phyloP scores from a whole-genome alignment of 2,888 invertebrate genomes.

The Meganola albula region DNA sequence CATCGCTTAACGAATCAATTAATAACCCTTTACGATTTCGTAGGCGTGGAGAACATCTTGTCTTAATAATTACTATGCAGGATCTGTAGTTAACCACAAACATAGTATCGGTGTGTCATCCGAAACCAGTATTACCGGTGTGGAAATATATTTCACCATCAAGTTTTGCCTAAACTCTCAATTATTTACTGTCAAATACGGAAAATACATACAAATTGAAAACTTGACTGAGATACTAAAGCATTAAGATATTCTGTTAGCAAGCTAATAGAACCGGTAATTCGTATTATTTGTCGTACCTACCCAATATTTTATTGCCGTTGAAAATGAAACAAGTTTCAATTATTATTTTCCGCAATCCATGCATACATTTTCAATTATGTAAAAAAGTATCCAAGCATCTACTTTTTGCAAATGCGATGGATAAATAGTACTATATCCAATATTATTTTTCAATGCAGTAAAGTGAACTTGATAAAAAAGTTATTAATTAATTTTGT shows the following conservation, averaged over 20 bases:
- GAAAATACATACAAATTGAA: slow-evolving; percentile 5
- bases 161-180: slow-evolving; percentile 30
- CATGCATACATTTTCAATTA: no score
- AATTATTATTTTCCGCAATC: slow-evolving; percentile 11
- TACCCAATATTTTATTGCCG: slow-evolving; percentile 24
- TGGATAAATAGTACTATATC: no score
- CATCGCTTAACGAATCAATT: slow-evolving; percentile 49
- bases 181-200: slow-evolving; percentile 14
- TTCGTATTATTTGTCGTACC: slow-evolving; percentile 15
- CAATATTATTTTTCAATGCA: no score
- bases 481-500: no score
- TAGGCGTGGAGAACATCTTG: no score
- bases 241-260: slow-evolving; percentile 11
- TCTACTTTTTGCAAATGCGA: no score
- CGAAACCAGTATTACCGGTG: slow-evolving; percentile 42
- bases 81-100: no score
- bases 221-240: slow-evolving; percentile 7
- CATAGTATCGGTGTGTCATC: slow-evolving; percentile 41
- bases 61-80: no score
- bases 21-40: slow-evolving; percentile 39
- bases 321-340: slow-evolving; percentile 20
- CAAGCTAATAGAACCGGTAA: slow-evolving; percentile 18
- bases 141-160: slow-evolving; percentile 46
- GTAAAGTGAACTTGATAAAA: no score
- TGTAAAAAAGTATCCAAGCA: no score